A percentile compares a stretch with the other conserved stretches of the same genome.
phyloP scores from a whole-genome alignment of 2,888 invertebrate species.

The Imbricaverruca yamaguchii region DNA sequence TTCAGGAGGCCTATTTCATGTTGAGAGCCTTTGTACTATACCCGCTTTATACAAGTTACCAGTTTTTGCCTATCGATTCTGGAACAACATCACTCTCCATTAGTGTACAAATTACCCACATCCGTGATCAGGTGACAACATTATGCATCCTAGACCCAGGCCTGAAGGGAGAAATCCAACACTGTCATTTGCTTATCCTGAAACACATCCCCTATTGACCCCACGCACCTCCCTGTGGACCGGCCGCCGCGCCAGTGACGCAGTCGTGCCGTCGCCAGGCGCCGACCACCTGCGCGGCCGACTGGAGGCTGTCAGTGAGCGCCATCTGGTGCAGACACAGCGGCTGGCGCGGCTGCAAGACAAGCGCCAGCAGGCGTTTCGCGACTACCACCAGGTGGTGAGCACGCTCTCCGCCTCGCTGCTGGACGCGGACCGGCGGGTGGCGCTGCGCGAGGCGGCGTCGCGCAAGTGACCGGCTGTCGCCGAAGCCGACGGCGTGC shows the following conservation, averaged over 20 bases:
- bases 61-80: too few species aligned
- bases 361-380: background rate
- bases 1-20: too few species aligned
- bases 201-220: background rate
- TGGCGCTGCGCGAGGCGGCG: background rate
- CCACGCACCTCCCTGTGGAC: background rate
- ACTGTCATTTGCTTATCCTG: background rate
- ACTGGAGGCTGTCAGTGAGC: background rate
- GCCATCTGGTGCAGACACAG: background rate
- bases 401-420: background rate
- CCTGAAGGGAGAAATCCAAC: too few species aligned
- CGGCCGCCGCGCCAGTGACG: background rate
- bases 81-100: too few species aligned
- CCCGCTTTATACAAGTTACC: too few species aligned
- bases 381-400: background rate
- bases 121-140: too few species aligned
- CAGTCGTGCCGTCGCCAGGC: background rate
- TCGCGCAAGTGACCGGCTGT: background rate
- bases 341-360: background rate
- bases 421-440: background rate
- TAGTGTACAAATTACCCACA: too few species aligned
- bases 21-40: too few species aligned
- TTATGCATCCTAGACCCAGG: too few species aligned
- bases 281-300: background rate
- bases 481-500: too few species aligned